Conservation (phyloP, 1,140 invertebrate species). For the Bombus pyrosoma region DNA sequence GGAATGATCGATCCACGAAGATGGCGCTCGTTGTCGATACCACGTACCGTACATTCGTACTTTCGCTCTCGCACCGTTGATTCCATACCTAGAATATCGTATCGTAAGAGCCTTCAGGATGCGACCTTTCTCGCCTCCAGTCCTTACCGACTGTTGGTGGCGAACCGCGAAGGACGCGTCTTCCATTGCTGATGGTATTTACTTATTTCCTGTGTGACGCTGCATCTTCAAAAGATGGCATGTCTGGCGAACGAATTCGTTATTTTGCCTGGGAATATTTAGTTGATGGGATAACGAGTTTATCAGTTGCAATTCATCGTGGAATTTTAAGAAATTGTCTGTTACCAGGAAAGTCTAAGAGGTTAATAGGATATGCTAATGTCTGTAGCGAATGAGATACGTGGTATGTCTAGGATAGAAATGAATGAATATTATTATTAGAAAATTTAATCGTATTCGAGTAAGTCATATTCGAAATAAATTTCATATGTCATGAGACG, state of each 20-base stretch:
- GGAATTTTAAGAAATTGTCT: not conserved
- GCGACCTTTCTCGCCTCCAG: slow-evolving; percentile 27
- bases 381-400: too few species aligned
- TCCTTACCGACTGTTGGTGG: slow-evolving; percentile 62
- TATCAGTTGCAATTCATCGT: not conserved
- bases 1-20: slow-evolving; percentile 46
- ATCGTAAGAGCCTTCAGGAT: slow-evolving; percentile 56
- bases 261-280: not conserved
- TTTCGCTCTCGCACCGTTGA: slow-evolving; percentile 9
- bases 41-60: slow-evolving; percentile 12
- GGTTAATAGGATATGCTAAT: too few species aligned
- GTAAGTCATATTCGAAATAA: too few species aligned
- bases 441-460: too few species aligned
- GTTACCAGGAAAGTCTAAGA: too few species aligned
- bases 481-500: too few species aligned
- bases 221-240: slow-evolving; percentile 56
- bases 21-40: slow-evolving; percentile 42
- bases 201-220: slow-evolving; percentile 5
- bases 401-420: too few species aligned
- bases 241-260: not conserved
- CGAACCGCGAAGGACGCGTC: slow-evolving; percentile 22
- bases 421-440: too few species aligned
- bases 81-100: slow-evolving; percentile 40
- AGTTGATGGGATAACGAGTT: too few species aligned
- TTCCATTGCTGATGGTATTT: slow-evolving; percentile 21